Evolutionary conservation across 2,888 invertebrate genomes (phyloP), one percentile per base, ranked within the genome.

Genomic region (Macaria notata): DNA sequence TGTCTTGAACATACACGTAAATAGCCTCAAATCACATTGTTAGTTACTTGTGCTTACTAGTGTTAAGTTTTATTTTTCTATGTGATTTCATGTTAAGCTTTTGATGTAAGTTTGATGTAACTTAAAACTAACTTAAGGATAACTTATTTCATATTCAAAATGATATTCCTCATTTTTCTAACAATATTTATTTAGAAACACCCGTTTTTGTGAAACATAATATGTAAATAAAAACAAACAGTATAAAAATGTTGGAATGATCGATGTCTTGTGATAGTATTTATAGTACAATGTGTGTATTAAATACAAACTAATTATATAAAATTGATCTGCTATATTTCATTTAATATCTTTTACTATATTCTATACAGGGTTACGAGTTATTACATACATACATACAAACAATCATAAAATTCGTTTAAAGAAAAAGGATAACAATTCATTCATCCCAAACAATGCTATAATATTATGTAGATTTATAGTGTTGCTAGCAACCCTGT

Each of bases 251-350:
- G 9, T 41, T 46, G 50, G 55, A 46, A 56, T 56, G 50, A 46
- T 46, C 19, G 31, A 36, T 50, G 7, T 45, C 46, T 46, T 50
- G 50, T 36, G 29, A 46, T 49, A 44, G 7, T 46, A 46, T 49
- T 65, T 65, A 29, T 6, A 41, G 9, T 8, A 36, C 49, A n/a
- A 30, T 29, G 30, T 54, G 54, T 41, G 42, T 54, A 49, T 30
- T 50, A 58, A 43, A 59, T 50, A 53, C 31, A 53, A 49, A 57
- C 49, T 51, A 44, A 44, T 43, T 30, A 38, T 56, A 46, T 39
- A 58, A 49, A 46, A 58, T 4, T 49, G 46, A 54, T 51, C 48
- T 54, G 31, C 47, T 5, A 9, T 47, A 33, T 50, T 41, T 41
- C 29, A 44, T 44, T 50, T 49, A 31, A 30, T 5, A 45, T 31